These are phyloP conservation scores for Drosophila pseudoananassae DNA, from an alignment of 1,140 invertebrate genomes.

Conservation along the genomic window DNA sequence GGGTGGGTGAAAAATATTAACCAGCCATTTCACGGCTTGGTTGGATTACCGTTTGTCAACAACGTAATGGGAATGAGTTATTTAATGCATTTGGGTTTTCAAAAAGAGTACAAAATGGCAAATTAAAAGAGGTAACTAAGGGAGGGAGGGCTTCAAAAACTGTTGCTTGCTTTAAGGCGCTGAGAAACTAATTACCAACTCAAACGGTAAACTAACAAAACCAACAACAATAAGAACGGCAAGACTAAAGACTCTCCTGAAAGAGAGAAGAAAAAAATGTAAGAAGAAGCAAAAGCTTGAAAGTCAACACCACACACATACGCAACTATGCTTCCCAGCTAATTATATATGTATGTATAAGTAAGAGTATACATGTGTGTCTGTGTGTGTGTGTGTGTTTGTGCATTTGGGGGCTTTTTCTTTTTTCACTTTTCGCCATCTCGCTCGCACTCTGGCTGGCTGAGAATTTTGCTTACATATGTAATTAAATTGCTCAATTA, in stretches of 20 bases:
- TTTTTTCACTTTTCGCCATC: constrained; percentile 3
- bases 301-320: constrained; percentile 34
- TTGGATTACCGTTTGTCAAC: constrained; percentile 11
- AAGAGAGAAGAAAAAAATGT: constrained; percentile 8
- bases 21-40: constrained; percentile 3
- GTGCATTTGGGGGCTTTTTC: background rate
- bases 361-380: constrained; percentile 1
- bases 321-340: constrained; percentile 38
- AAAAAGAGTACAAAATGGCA: background rate
- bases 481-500: constrained; percentile 84
- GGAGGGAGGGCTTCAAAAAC: constrained; percentile 4
- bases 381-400: background rate
- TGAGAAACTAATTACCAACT: constrained; percentile 77
- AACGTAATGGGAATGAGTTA: background rate
- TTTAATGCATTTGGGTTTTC: background rate
- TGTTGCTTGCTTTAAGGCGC: constrained; percentile 58
- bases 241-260: constrained; percentile 14
- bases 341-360: constrained; percentile 55
- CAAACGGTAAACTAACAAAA: constrained; percentile 47
- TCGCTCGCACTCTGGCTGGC: constrained; percentile 10
- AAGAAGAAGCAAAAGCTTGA: constrained; percentile 21
- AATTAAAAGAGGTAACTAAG: background rate
- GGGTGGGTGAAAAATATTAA: constrained; percentile 12
- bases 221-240: background rate
- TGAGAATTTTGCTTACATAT: constrained; percentile 78